These are phyloP conservation scores for Macrostomum lignano DNA, from an alignment of 1,140 invertebrate genomes.

Conservation along the genomic window DNA sequence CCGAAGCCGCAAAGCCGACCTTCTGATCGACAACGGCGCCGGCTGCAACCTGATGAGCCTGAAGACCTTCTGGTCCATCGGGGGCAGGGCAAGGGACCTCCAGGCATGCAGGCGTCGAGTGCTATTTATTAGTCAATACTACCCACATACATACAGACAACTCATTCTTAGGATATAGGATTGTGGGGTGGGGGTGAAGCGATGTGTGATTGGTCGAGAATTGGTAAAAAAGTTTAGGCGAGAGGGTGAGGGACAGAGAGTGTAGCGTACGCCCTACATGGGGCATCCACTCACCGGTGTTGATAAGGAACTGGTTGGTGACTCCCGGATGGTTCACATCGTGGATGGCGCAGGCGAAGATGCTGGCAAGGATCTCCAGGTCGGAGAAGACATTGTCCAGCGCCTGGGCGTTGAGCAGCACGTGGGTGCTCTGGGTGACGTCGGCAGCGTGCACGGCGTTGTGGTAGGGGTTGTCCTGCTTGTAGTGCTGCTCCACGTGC, in stretches of 20 bases:
- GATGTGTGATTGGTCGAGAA: not conserved
- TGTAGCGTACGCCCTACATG: not conserved
- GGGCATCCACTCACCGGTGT: conserved; percentile 20
- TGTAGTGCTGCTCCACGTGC: conserved; percentile 4
- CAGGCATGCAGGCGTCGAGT: too few relatives aligned
- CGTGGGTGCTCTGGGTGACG: conserved; percentile 3
- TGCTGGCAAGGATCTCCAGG: conserved; percentile 30
- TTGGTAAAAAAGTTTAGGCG: not conserved
- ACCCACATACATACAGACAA: conserved; percentile 1
- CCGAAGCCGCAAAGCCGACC: too few relatives aligned
- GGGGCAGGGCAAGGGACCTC: too few relatives aligned
- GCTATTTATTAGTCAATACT: conserved; percentile 1
- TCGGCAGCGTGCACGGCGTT: conserved; percentile 7
- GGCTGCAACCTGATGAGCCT: too few relatives aligned
- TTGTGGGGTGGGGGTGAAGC: not conserved
- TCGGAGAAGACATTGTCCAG: conserved; percentile 35
- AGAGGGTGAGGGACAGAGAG: not conserved
- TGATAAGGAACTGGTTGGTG: conserved; percentile 32
- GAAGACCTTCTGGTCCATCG: too few relatives aligned
- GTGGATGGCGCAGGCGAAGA: conserved; percentile 32
- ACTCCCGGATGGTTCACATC: conserved; percentile 33
- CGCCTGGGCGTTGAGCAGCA: not conserved
- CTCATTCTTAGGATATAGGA: not conserved
- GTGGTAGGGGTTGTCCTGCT: conserved; percentile 5
- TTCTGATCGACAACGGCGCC: too few relatives aligned